Base-by-base conservation (phyloP, 2,113 vertebrate species). In the Festucalex cinctus region DNA sequence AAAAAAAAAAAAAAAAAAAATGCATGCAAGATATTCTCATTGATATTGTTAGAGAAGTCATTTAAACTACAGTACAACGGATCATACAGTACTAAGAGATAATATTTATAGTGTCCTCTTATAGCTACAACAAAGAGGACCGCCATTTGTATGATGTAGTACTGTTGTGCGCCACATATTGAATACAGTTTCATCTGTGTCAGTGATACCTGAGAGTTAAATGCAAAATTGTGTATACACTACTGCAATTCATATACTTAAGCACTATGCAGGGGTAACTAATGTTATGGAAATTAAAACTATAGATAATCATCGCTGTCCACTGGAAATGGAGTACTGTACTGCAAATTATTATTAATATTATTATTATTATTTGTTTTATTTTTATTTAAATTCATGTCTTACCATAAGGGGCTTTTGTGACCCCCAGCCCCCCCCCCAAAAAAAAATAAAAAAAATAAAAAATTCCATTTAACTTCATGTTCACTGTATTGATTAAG, bases 201-300 rank as follows among this genome's bases (percentile, higher is more conserved):
- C n/a, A 85, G 63, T 77, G 63, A 67, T 39, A 51, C 41, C 26
- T 56, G 41, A 28, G 46, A 13, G 6, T n/a, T 49, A 49, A 20
- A 49, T 3, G 43, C 43, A 19, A 17, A 6, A 46, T 17, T 46
- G 16, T 17, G 0, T 10, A 44, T 44, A 17, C 14, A 14, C 4
- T 16, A 17, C 5, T n/a, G n/a, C n/a, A n/a, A n/a, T 14, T 46
- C 16, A 17, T 16, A 17, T 46, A 46, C 43, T 4, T n/a, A n/a
- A n/a, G n/a, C n/a, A n/a, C n/a, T 16, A 46, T 2, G 43, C 43
- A 46, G 43, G 14, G 43, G 43, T 19, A 46, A 14, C 43, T 46
- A 46, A 5, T 46, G 9, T 46, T 46, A 5, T 19, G 53, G 26
- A 58, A 32, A 58, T 32, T 28, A 32, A 9, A 58, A 58, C 24